Conservation (phyloP, 2,113 vertebrate genomes). For the Anolis sagrei region DNA sequence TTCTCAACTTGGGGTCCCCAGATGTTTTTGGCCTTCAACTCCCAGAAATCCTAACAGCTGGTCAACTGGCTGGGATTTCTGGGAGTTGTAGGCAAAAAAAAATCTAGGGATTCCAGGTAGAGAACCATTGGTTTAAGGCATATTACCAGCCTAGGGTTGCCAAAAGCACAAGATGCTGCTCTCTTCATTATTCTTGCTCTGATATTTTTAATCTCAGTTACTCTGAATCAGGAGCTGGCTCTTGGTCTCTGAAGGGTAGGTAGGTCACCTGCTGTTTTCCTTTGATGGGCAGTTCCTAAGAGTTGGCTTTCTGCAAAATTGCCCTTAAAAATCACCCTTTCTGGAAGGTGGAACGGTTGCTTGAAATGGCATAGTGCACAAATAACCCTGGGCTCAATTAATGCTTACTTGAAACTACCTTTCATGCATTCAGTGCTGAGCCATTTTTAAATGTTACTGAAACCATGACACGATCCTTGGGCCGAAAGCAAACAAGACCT, state of each 20-base stretch:
- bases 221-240: not conserved
- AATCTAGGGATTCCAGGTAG: too few relatives aligned
- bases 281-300: too few relatives aligned
- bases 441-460: not conserved
- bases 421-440: not conserved
- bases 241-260: not conserved
- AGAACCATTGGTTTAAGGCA: too few relatives aligned
- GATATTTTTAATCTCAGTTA: not conserved
- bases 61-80: too few relatives aligned
- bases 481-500: too few relatives aligned
- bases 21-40: too few relatives aligned
- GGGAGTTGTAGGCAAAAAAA: too few relatives aligned
- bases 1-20: too few relatives aligned
- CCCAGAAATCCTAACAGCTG: too few relatives aligned
- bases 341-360: not conserved
- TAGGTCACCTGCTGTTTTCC: not conserved
- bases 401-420: too few relatives aligned
- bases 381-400: too few relatives aligned
- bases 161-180: not conserved
- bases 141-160: not conserved
- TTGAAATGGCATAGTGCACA: not conserved
- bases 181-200: not conserved
- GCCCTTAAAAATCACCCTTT: not conserved
- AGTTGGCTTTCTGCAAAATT: too few relatives aligned
- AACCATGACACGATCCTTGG: not conserved